These are phyloP conservation scores for Eucriotettix oculatus DNA, from an alignment of 2,888 invertebrate genomes.

Conservation along the genomic window DNA sequence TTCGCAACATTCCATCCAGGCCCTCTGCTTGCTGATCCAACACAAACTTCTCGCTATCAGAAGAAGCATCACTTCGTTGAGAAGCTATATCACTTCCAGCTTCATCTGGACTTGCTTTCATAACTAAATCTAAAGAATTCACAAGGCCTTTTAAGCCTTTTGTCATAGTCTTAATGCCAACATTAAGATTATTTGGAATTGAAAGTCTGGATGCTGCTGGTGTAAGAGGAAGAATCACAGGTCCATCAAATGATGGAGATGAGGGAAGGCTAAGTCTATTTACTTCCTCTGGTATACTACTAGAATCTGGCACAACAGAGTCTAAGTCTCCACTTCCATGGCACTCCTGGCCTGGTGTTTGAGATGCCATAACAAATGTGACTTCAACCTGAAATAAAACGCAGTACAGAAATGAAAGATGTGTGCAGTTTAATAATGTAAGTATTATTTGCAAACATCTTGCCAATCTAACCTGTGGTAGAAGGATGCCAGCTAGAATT, in stretches of 20 bases:
- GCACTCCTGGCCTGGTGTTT: conserved; percentile 70
- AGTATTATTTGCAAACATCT: background rate
- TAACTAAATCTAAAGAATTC: conserved; percentile 69
- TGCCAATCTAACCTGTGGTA: conserved; percentile 46
- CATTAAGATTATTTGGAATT: conserved; percentile 10
- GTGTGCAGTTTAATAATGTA: too few relatives aligned
- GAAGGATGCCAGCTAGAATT: conserved; percentile 42
- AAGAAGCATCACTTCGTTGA: conserved; percentile 65
- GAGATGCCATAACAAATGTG: conserved; percentile 73
- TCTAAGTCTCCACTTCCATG: conserved; percentile 61
- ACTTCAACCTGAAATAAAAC: conserved; percentile 38
- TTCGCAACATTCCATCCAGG: conserved; percentile 49
- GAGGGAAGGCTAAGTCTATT: background rate
- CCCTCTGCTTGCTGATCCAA: conserved; percentile 21
- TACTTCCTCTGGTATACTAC: conserved; percentile 59
- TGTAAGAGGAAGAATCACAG: background rate
- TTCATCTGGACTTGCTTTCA: conserved; percentile 51
- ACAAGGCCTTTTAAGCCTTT: conserved; percentile 70
- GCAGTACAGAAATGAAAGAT: too few relatives aligned
- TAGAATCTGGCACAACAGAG: conserved; percentile 71
- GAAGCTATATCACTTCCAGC: conserved; percentile 60
- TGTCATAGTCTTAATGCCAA: conserved; percentile 36
- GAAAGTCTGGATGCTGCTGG: background rate
- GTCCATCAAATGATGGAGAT: background rate
- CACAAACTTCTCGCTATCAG: conserved; percentile 77